Conservation (phyloP, 2,113 vertebrate species). For the Pampusana beccarii region DNA sequence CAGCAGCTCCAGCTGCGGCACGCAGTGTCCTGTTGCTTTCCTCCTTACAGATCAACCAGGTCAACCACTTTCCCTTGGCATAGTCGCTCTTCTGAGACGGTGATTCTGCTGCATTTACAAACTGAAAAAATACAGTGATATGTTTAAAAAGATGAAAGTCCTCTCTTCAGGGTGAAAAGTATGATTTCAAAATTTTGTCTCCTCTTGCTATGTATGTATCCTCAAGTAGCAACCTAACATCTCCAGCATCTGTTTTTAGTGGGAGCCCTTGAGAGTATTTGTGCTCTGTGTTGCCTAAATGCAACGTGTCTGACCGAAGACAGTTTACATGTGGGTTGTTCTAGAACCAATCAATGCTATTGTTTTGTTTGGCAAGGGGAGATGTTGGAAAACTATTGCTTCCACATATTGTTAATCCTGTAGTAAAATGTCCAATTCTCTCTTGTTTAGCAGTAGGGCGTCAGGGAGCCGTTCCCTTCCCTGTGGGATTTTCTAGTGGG, state of each 20-base stretch:
- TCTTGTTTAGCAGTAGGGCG: background rate
- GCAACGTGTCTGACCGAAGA: background rate
- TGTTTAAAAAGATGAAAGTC: background rate
- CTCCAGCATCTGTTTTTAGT: background rate
- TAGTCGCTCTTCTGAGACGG: background rate
- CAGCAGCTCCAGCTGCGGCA: background rate
- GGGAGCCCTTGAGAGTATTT: background rate
- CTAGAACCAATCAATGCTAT: background rate
- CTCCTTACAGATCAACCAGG: background rate
- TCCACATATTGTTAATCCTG: constrained; percentile 46
- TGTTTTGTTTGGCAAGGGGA: constrained; percentile 29
- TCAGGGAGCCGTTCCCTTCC: background rate
- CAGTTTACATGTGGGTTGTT: background rate
- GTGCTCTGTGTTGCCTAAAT: background rate
- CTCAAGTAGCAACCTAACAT: background rate
- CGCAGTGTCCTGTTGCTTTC: background rate
- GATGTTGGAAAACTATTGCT: constrained; percentile 51
- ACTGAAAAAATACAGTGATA: background rate
- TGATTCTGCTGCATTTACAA: background rate
- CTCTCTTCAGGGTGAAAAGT: background rate
- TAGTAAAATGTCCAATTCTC: constrained; percentile 23
- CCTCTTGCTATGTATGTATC: background rate
- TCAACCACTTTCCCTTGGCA: background rate
- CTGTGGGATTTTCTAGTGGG: constrained; percentile 15
- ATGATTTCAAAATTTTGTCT: background rate